Conservation (phyloP, 1,140 invertebrate genomes). For the Drosophila santomea region DNA sequence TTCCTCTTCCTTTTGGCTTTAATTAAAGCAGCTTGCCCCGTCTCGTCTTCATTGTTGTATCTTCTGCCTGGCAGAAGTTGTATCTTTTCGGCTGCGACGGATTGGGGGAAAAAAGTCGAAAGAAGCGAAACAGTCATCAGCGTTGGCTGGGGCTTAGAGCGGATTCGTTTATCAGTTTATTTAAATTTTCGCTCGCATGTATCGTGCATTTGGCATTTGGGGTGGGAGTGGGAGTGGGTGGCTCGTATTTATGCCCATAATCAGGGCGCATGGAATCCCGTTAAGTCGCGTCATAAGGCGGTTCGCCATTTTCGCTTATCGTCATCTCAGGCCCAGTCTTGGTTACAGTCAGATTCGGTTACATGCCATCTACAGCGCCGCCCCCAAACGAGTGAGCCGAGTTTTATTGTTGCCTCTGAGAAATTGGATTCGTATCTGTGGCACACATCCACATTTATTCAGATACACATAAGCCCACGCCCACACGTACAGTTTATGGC, state of each 20-base stretch:
- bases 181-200: constrained; percentile 54
- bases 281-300: constrained; percentile 80
- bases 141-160: constrained; percentile 60
- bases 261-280: constrained; percentile 75
- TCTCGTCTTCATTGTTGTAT: constrained; percentile 61
- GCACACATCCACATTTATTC: constrained; percentile 32
- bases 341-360: constrained; percentile 26
- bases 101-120: not conserved
- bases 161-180: constrained; percentile 77
- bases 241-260: constrained; percentile 73
- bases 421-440: constrained; percentile 82
- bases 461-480: constrained; percentile 42
- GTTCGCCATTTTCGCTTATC: constrained; percentile 78
- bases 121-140: constrained; percentile 27
- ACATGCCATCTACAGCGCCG: constrained; percentile 32
- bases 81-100: constrained; percentile 8
- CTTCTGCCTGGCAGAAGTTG: constrained; percentile 28
- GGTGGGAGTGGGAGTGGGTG: not conserved
- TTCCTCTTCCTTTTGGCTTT: constrained; percentile 48
- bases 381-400: constrained; percentile 46
- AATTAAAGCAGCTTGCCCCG: constrained; percentile 74
- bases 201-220: not conserved
- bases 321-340: constrained; percentile 30
- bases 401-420: constrained; percentile 72
- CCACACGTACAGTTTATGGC: constrained; percentile 72